Conservation (phyloP, 2,113 vertebrate species). For the Pituophis catenifer region DNA sequence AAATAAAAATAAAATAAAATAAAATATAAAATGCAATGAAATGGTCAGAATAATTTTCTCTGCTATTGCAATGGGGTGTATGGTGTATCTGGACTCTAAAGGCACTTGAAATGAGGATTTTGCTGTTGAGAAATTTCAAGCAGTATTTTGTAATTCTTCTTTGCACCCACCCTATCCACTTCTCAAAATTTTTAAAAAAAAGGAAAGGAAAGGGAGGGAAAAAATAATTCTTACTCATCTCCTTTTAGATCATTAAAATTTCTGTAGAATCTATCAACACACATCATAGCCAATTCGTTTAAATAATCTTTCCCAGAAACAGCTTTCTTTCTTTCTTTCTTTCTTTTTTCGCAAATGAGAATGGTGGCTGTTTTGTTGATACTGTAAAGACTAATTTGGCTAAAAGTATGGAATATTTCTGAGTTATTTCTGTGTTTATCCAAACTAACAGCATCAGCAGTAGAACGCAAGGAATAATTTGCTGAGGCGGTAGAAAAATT, state of each 20-base stretch:
- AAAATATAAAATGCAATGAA: not conserved
- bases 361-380: constrained; percentile 1
- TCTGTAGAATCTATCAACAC: constrained; percentile 6
- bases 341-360: constrained; percentile 5
- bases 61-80: not conserved
- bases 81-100: not conserved
- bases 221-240: not conserved
- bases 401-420: constrained; percentile 4
- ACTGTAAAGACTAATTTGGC: constrained; percentile 8
- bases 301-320: constrained; percentile 1
- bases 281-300: constrained; percentile 1
- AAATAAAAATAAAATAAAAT: not conserved
- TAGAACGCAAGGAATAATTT: constrained; percentile 8
- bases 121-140: not conserved
- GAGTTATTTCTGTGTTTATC: constrained; percentile 14
- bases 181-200: too few species aligned
- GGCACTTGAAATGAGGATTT: not conserved
- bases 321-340: not conserved
- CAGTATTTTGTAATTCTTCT: not conserved
- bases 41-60: not conserved
- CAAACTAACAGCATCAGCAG: constrained; percentile 13
- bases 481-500: not conserved
- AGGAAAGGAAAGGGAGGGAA: not conserved
- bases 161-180: not conserved
- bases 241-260: constrained; percentile 7